Conservation (phyloP, 2,113 vertebrate species). For the Zosterops borbonicus region DNA sequence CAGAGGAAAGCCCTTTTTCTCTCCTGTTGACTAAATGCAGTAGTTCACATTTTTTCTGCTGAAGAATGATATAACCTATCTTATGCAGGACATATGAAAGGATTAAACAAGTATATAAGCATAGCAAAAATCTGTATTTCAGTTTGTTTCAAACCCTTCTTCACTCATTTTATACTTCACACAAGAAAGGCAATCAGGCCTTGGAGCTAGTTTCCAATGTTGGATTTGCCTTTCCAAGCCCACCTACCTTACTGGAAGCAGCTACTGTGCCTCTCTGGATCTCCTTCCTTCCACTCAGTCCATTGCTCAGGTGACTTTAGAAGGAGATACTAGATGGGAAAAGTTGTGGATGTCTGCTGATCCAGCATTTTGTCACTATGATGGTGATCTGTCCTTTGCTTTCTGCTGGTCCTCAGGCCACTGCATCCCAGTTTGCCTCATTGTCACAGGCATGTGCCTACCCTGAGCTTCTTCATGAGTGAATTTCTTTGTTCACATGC, state of each 20-base stretch:
- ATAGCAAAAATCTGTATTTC: not conserved
- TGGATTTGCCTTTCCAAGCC: not conserved
- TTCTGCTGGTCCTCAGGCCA: not conserved
- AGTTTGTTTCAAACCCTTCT: not conserved
- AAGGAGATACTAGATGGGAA: not conserved
- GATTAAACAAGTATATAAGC: not conserved
- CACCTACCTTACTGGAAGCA: not conserved
- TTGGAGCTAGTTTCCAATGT: not conserved
- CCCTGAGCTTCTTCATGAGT: accelerated
- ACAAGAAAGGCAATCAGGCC: not conserved
- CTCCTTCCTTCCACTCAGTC: not conserved
- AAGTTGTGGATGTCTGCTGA: not conserved
- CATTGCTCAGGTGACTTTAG: not conserved
- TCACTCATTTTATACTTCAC: not conserved
- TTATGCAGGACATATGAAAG: not conserved
- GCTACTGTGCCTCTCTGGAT: not conserved
- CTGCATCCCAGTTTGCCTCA: not conserved
- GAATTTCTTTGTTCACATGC: not conserved
- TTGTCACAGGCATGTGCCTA: accelerated
- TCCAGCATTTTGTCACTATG: not conserved
- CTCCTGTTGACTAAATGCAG: not conserved
- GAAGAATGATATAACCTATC: not conserved
- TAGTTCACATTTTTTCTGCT: not conserved
- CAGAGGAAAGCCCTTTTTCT: not conserved
- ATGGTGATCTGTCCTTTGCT: not conserved